Conservation (phyloP, 2,888 invertebrate genomes). For the Agrypnus murinus region DNA sequence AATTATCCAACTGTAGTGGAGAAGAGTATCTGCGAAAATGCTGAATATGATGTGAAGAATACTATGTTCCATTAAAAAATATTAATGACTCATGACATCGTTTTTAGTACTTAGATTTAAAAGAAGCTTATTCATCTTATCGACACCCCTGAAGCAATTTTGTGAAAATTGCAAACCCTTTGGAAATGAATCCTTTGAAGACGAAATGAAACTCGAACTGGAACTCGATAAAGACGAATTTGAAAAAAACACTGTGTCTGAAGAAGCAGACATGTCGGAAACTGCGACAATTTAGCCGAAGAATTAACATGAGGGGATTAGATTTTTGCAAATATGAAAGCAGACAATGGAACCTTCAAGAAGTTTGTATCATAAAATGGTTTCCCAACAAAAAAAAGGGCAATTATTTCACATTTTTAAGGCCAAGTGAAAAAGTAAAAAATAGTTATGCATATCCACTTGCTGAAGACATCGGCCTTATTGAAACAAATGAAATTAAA, state of each 20-base stretch:
- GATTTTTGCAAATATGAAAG: conserved; percentile 27
- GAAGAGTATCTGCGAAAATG: no score
- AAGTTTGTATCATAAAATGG: conserved; percentile 34
- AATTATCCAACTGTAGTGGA: no score
- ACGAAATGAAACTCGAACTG: no score
- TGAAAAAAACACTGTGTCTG: conserved; percentile 16
- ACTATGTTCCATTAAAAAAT: no score
- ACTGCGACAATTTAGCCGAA: no score
- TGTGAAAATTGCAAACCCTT: no score
- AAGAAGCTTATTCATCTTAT: no score
- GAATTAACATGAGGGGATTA: conserved; percentile 12
- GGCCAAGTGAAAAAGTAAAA: conserved; percentile 23
- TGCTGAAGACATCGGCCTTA: conserved; percentile 27
- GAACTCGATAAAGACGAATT: conserved; percentile 1
- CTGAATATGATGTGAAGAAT: no score
- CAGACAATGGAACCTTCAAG: conserved; percentile 25
- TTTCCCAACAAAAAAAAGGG: conserved; percentile 14
- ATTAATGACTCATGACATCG: no score
- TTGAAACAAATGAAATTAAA: conserved; percentile 30
- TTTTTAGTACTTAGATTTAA: no score
- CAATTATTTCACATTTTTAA: conserved; percentile 33
- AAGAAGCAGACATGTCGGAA: conserved; percentile 23
- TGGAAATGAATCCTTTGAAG: background rate
- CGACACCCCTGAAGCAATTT: no score
- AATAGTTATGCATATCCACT: conserved; percentile 25